These are phyloP conservation scores for Antedon mediterranea DNA, from an alignment of 53 echinoderm and acorn worm species.

Conservation along the genomic window DNA sequence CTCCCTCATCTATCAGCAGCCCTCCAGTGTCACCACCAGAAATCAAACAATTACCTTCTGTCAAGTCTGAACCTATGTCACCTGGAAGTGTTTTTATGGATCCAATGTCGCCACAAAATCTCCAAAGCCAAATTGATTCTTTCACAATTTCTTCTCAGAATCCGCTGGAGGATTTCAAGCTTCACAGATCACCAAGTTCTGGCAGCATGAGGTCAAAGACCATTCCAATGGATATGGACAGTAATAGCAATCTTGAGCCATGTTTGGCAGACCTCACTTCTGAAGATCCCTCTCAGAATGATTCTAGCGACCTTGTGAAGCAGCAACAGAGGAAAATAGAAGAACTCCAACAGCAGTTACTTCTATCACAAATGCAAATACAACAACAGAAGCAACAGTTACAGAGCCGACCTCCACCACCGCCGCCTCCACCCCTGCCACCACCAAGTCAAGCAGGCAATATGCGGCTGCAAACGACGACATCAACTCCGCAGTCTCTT, in stretches of 20 bases:
- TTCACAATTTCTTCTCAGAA: constrained; percentile 18
- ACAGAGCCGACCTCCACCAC: constrained; percentile 2
- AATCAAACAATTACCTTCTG: constrained; percentile 27
- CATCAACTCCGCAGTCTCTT: not conserved
- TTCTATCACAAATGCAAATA: constrained; percentile 66
- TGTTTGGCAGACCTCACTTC: not conserved
- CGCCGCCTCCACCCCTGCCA: constrained; percentile 51
- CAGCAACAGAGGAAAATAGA: constrained; percentile 83
- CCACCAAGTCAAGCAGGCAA: constrained; percentile 28
- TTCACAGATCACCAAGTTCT: constrained; percentile 4
- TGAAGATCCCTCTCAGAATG: not conserved
- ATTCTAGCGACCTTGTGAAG: constrained; percentile 35
- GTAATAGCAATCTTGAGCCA: constrained; percentile 13
- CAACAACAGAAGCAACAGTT: constrained; percentile 39
- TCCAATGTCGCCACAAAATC: constrained; percentile 71
- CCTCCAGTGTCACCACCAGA: constrained; percentile 83
- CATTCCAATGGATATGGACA: constrained; percentile 6
- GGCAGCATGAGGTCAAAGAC: not conserved
- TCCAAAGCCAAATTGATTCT: constrained; percentile 44
- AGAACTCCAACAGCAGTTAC: constrained; percentile 66
- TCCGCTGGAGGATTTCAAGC: not conserved
- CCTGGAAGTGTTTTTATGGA: constrained; percentile 76
- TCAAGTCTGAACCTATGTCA: constrained; percentile 71
- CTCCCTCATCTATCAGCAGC: constrained; percentile 53
- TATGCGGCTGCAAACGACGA: constrained; percentile 12